Evolutionary conservation across 2,888 invertebrate genomes (phyloP), one percentile per base, ranked within the genome.

Genomic region (Harpalus rufipes): DNA sequence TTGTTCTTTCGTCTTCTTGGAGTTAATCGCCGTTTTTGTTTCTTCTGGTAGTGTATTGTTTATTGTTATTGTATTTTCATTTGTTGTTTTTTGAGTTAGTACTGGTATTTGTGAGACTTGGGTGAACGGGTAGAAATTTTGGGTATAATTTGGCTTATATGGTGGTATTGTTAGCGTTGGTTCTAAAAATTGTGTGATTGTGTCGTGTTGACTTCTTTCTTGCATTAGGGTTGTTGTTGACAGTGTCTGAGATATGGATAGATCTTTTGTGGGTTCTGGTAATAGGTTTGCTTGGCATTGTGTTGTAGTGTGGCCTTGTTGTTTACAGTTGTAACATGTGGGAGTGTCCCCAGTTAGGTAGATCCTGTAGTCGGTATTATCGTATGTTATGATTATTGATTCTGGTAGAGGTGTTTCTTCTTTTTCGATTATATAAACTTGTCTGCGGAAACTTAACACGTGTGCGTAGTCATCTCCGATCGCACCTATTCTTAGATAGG

Each of bases 371-470:
- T 76, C 10, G 86, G 78, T 79, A 86, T 84, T 0, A 87, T 8
- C 0, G 86, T 82, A n/a, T 85, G 21, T 21, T 21, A 21, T 21
- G 21, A 21, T 21, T 21, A 21, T 21, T 21, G 21, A 21, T 21
- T 21, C 85, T 0, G 86, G 86, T 18, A 87, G 76, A 56, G 85
- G 81, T 4, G 3, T 7, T 10, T 85, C 41, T 25, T 87, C 87
- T 0, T 87, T 85, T 0, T 44, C 14, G 5, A 51, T 8, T 14
- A 74, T 56, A 14, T 74, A 74, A 21, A 74, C 74, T 74, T 44
- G 85, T 85, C 85, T 61, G 10, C 86, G 51, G 76, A 87, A 87
- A 41, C 83, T 83, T 21, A 86, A 51, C 0, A 86, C 85, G 18
- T 86, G 86, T 32, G 39, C 51, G 25, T 51, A 86, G 32, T 74